Base-by-base conservation (phyloP, 2,888 invertebrate species). In the Mesorhabditis sp. region DNA sequence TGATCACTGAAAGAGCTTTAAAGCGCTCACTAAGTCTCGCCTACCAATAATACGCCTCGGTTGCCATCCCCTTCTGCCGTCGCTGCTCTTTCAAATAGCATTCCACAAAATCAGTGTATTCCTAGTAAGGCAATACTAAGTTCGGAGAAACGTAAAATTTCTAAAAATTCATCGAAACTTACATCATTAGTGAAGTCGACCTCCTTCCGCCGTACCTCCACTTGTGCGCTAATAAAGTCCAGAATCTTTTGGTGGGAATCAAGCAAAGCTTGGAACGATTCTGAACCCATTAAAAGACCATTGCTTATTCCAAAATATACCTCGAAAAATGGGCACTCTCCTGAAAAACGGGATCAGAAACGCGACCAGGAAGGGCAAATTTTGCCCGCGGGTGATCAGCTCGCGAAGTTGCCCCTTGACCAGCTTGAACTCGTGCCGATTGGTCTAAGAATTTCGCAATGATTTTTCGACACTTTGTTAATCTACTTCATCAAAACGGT, bases 401-500 rank as follows among this genome's bases (percentile, higher is more conserved):
- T n/a, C n/a, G n/a, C 58, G 58, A n/a, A 50, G 58, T 13, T 10
- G 10, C 10, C 58, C n/a, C 58, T 50, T 50, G 10, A 50, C 58
- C 58, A 50, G n/a, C 7, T 50, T 10, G n/a, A 50, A 50, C 58
- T 50, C 58, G 58, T 50, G 58, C 58, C 1, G 58, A n/a, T 50
- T 10, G 1, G 7, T n/a, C 58, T 50, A 50, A 2, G 58, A 50
- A 50, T 50, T 50, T n/a, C 2, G 10, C 58, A 50, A 50, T 50
- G 58, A 50, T 13, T 50, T 50, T 50, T n/a, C n/a, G n/a, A 50
- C n/a, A 50, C n/a, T 1, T 50, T 50, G 58, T 50, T n/a, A 50
- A 50, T 43, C 6, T 2, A 76, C 76, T 67, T 77, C 74, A 68
- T 77, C 75, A 67, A 73, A 77, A 65, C 77, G 67, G 64, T 73